Base-by-base conservation (phyloP, 2,113 vertebrate species). In the Osmerus eperlanus region DNA sequence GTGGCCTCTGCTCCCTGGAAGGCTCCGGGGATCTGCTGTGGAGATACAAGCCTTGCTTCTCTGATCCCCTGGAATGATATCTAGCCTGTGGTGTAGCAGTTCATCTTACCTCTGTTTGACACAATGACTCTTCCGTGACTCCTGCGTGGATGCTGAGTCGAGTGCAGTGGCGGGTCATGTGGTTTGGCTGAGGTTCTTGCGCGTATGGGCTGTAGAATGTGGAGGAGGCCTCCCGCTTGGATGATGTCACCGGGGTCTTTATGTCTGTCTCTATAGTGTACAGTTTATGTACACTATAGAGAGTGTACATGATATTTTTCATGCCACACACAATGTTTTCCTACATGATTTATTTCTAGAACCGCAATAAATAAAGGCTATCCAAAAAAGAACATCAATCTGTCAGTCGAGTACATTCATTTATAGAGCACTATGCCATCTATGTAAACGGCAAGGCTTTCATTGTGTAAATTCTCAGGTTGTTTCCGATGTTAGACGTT, bases 51-150 rank as follows among this genome's bases (percentile, higher is more conserved):
- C 75, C 72, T 77, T 77, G 81, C 78, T 74, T 64, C 41, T 67
- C 41, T 1, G 0, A 51, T 86, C 85, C 85, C 83, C 85, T 68
- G 69, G 83, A 84, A 85, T 72, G 70, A 53, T 79, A 77, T 84
- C 62, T 69, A 78, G 36, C 63, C 79, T 41, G 60, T 64, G 68
- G 71, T 13, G 66, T n/a, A 41, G 84, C 81, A 77, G 84, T 89
- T 86, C 84, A 86, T 89, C 85, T 84, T 78, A 62, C 82, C 70
- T 74, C 79, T 59, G 80, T 77, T 72, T 67, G 67, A 80, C 75
- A 65, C 65, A 77, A 76, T 16, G 82, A 80, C 81, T 87, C 83
- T 70, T n/a, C 77, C 55, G 65, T 77, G 84, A 82, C 86, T 84
- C 73, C 67, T 62, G 32, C 32, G 60, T n/a, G 54, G 54, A n/a